Evolutionary conservation across 2,888 invertebrate genomes (phyloP).

Genomic region (Drosophila austrosaltans): DNA sequence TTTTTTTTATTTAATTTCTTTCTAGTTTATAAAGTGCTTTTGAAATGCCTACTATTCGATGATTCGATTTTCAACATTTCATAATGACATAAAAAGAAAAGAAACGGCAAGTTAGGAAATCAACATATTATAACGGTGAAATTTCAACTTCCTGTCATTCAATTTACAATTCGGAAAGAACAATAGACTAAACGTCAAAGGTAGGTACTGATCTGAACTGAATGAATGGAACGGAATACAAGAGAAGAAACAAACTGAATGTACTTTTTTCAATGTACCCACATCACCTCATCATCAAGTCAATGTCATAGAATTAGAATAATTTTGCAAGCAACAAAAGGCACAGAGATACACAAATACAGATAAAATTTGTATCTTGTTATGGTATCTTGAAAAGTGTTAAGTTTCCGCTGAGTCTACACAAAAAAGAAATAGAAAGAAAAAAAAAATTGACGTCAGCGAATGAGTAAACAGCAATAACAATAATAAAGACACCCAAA

Average conservation of each 20-base stretch:
- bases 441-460: slow-evolving; percentile 40
- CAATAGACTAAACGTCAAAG: background rate
- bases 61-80: background rate
- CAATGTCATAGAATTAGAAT: slow-evolving; percentile 53
- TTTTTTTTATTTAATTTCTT: background rate
- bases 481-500: slow-evolving; percentile 6
- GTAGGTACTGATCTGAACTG: too few relatives aligned
- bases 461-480: slow-evolving; percentile 26
- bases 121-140: slow-evolving; percentile 3
- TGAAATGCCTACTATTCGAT: background rate
- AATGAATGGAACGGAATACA: background rate
- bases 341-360: slow-evolving; percentile 29
- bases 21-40: slow-evolving; percentile 5
- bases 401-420: slow-evolving; percentile 47
- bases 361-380: slow-evolving; percentile 44
- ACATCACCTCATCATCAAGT: slow-evolving; percentile 40
- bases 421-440: slow-evolving; percentile 7
- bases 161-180: slow-evolving; percentile 1
- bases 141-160: background rate
- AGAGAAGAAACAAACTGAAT: background rate
- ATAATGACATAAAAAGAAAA: background rate
- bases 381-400: slow-evolving; percentile 44
- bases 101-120: background rate
- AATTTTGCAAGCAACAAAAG: slow-evolving; percentile 63
- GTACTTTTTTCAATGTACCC: background rate